These are phyloP conservation scores for Bufo bufo DNA, from an alignment of 2,113 vertebrate genomes.

Conservation along the genomic window DNA sequence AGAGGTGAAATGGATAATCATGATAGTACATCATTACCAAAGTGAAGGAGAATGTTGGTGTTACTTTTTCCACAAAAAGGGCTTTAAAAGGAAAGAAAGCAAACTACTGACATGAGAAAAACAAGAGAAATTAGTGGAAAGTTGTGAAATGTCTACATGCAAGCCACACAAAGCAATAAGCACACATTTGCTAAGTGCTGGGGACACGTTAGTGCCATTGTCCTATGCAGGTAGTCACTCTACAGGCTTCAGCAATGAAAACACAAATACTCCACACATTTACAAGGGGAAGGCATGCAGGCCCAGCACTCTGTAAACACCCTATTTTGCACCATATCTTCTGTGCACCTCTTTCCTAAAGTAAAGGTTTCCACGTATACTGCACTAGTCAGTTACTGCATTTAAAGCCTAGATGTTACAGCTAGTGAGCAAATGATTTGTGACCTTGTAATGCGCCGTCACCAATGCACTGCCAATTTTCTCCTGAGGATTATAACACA, in stretches of 20 bases:
- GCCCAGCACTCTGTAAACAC: constrained; percentile 26
- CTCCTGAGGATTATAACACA: background rate
- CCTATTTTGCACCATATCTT: constrained; percentile 45
- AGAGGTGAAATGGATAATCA: constrained; percentile 86
- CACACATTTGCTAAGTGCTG: constrained; percentile 5
- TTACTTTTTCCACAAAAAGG: constrained; percentile 27
- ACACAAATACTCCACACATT: constrained; percentile 15
- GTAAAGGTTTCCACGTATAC: background rate
- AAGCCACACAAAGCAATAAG: constrained; percentile 38
- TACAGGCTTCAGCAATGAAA: background rate
- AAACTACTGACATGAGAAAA: constrained; percentile 14
- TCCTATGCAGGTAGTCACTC: background rate
- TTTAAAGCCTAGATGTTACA: background rate
- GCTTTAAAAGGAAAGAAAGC: constrained; percentile 7
- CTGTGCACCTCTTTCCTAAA: constrained; percentile 27
- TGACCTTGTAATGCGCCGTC: background rate
- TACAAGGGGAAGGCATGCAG: constrained; percentile 26
- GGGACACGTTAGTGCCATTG: background rate
- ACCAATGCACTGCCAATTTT: background rate
- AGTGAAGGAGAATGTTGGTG: constrained; percentile 61
- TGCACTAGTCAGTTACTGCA: background rate
- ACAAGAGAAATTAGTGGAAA: constrained; percentile 21
- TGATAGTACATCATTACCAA: constrained; percentile 84
- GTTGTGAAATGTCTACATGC: constrained; percentile 43
- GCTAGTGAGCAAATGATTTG: background rate